Evolutionary conservation across 2,888 invertebrate genomes (phyloP), one percentile per base, ranked within the genome.

Genomic region (Pristionchus arcanus): DNA sequence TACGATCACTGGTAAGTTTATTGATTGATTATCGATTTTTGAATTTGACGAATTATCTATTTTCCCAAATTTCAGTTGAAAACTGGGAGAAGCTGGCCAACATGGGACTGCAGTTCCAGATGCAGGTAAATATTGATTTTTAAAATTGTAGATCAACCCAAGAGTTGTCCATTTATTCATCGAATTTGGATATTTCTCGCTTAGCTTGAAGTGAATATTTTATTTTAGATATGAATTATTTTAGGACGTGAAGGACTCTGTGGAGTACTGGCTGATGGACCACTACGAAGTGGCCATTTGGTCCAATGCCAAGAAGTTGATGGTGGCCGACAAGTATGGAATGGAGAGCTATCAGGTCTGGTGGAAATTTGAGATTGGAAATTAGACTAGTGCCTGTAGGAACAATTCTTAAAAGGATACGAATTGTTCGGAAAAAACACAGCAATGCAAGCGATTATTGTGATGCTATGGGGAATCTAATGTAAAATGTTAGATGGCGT

Each of bases 221-320:
- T 42, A 3, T 5, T 42, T 42, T 42, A 5, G 42, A 53, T 11
- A 53, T 15, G 53, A 53, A 13, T 19, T 71, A 13, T 34, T 34
- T 71, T 16, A 74, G 74, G 74, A 74, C 21, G 19, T 74, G 34
- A 34, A 37, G 74, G 74, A 74, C 37, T 74, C 74, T 1, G 21
- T 74, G 1, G 74, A 74, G 74, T 74, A 74, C 37, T 74, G 28
- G 31, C 37, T 74, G 37, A 74, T 74, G 74, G 74, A 74, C 74
- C 74, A 74, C 74, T 74, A 74, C 37, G 74, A 74, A 19, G 74
- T 74, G 21, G 37, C 15, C 3, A 37, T 74, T 21, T 74, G 74
- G 74, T 37, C 37, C 19, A 37, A 5, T 2, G 74, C 34, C 5
- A 74, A 74, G 74, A 74, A 74, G 37, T 4, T 74, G 3, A 4